Evolutionary conservation across 2,797 vertebrate genomes (phyloP), one percentile per base, ranked within the genome.

Genomic region (Neostethus bicornis): DNA sequence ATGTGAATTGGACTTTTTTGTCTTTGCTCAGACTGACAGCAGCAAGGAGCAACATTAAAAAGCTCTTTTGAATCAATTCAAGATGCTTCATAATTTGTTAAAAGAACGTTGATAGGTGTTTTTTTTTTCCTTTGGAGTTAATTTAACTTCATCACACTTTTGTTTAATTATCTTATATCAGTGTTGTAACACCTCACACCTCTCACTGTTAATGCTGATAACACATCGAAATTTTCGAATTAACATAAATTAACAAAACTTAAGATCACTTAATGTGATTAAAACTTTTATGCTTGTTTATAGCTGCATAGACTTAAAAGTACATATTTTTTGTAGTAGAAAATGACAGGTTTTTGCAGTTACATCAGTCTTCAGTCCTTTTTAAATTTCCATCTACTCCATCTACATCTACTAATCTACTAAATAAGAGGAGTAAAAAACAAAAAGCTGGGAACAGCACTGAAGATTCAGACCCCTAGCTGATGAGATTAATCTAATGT

Each of bases 231-330:
- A 80, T 83, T 77, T 52, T 66, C 70, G 84, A 88, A 90, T 87
- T 82, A 89, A 84, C 85, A 84, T 79, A 80, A 90, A 86, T 85
- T 81, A 85, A 84, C 84, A 75, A 75, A 81, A 70, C 60, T 73
- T 80, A 85, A 80, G 79, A 79, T 75, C 74, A 79, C 60, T 13
- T 51, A 60, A 47, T 75, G 77, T 20, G 47, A 80, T 61, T 63
- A 70, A 38, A 81, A 80, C 77, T 80, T 75, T 84, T 73, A 77
- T 64, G 69, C 79, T 84, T 79, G 85, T 85, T 74, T 83, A 45
- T 56, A 65, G 72, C 78, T 78, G 85, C 83, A 73, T 86, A 83
- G 81, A 87, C 86, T 78, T 86, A 71, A n/a, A 80, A 77, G 81
- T 51, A 56, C 70, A 61, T 68, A 79, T 88, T 70, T 54, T 58